phyloP scores from a whole-genome alignment of 2,113 vertebrate species.

The Raja brachyura region DNA sequence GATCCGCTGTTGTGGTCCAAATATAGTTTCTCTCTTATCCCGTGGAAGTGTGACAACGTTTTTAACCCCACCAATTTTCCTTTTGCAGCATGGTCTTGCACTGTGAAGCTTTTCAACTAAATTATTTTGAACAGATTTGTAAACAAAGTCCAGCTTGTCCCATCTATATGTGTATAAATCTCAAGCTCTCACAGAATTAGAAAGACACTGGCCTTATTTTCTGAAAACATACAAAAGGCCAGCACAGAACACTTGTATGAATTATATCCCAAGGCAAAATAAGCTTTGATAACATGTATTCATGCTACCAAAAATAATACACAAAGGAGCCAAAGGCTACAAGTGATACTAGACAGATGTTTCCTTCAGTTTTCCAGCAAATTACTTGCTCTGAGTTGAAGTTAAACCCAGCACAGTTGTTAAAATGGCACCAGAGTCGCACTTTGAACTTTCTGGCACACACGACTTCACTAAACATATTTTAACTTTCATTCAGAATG shows the following conservation, averaged over 20 bases:
- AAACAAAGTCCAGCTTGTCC: not conserved
- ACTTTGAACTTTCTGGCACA: conserved; percentile 39
- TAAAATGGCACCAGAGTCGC: conserved; percentile 42
- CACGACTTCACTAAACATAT: conserved; percentile 37
- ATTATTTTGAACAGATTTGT: not conserved
- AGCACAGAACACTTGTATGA: conserved; percentile 14
- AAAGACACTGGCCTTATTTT: conserved; percentile 16
- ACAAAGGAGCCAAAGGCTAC: conserved; percentile 50
- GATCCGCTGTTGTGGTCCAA: not conserved
- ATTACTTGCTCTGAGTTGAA: conserved; percentile 44
- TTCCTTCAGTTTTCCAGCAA: conserved; percentile 48
- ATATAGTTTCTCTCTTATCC: not conserved
- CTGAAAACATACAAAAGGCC: not conserved
- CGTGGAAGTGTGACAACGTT: not conserved
- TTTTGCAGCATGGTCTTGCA: not conserved
- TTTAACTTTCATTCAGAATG: conserved; percentile 32
- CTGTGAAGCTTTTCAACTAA: not conserved
- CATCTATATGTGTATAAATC: not conserved
- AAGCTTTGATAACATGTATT: conserved; percentile 31
- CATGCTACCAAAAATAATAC: conserved; percentile 51
- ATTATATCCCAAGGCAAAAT: conserved; percentile 30
- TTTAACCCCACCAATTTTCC: not conserved
- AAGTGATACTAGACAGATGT: conserved; percentile 48
- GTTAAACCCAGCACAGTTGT: conserved; percentile 43
- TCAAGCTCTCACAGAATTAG: not conserved